Base-by-base conservation (phyloP, 1,140 invertebrate species). In the Polypedilum vanderplanki region DNA sequence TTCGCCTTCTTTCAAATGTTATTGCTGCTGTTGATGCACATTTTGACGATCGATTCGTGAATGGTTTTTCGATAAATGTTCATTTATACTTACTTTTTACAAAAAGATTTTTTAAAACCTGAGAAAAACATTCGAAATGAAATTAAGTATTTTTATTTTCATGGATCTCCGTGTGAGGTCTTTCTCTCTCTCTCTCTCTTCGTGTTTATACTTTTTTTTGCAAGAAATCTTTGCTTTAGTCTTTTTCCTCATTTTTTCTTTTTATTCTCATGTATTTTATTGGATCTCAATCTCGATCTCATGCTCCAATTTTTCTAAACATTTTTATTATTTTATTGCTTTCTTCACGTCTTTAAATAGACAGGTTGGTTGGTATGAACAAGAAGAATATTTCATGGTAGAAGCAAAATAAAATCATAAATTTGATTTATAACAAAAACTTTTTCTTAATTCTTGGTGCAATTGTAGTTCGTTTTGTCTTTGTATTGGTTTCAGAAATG, bases 81-180 rank as follows among this genome's bases (percentile, higher is more conserved):
- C 46, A n/a, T 57, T 12, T 57, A 0, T 15, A 57, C n/a, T 57
- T 57, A n/a, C 3, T 15, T 57, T 57, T n/a, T 57, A 12, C 3
- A 15, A 57, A 57, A 57, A 57, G 46, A n/a, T 33, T 33, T 33
- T 33, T 33, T 33, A 33, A 33, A 33, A 33, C 24, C 24, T 33
- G 24, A 33, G 24, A 33, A 33, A 57, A 57, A 57, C 46, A 57
- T 57, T 15, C n/a, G 46, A 57, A 57, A 57, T 57, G 46, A 57
- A 57, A 57, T 57, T 57, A 57, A 57, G 46, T 57, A 57, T 57
- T 57, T 57, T 46, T 46, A 46, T 15, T 10, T 57, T 12, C 12
- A 57, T 57, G 17, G 3, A 70, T 70, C 65, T n/a, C 65, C 17
- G 65, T 70, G 65, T 70, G 65, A 70, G 65, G 65, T 70, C 65